phyloP scores from a whole-genome alignment of 2,888 invertebrate genomes.

The Dastarcus helophoroides region DNA sequence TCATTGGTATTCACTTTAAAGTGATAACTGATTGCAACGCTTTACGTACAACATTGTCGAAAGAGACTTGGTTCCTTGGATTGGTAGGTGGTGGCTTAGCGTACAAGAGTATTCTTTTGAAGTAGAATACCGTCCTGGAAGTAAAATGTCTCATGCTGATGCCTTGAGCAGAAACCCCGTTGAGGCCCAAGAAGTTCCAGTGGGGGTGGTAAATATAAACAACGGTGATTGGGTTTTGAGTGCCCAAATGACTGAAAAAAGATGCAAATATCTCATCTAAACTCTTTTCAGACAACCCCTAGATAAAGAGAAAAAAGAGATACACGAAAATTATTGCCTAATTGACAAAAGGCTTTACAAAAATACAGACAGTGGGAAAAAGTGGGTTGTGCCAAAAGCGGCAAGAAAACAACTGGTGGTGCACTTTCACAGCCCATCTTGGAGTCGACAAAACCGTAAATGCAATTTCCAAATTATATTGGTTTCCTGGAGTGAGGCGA shows the following conservation, averaged over 20 bases:
- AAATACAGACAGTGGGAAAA: conserved; percentile 11
- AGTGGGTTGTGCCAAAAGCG: conserved; percentile 16
- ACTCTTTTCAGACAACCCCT: conserved; percentile 4
- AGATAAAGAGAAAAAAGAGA: conserved; percentile 9
- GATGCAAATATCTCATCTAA: conserved; percentile 3
- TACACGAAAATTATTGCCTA: conserved; percentile 13
- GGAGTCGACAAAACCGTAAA: conserved; percentile 16
- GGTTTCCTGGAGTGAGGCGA: conserved; percentile 20
- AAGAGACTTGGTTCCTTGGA: too few relatives aligned
- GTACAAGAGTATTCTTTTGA: conserved; percentile 24
- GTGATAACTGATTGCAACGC: conserved; percentile 19
- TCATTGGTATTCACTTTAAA: conserved; percentile 14
- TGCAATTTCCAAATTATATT: conserved; percentile 11
- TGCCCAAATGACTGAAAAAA: conserved; percentile 2
- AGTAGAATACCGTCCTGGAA: conserved; percentile 21
- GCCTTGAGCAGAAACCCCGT: conserved; percentile 1
- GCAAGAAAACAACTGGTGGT: too few relatives aligned
- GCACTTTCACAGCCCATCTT: conserved; percentile 23
- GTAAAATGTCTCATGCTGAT: conserved; percentile 21
- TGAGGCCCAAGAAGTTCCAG: background rate
- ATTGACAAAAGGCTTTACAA: conserved; percentile 13
- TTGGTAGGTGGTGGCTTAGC: conserved; percentile 23
- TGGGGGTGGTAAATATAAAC: conserved; percentile 6
- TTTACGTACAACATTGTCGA: too few relatives aligned
- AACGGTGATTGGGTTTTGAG: conserved; percentile 9